phyloP scores from a whole-genome alignment of 2,888 invertebrate species.

The Scrobipalpa atriplicella region DNA sequence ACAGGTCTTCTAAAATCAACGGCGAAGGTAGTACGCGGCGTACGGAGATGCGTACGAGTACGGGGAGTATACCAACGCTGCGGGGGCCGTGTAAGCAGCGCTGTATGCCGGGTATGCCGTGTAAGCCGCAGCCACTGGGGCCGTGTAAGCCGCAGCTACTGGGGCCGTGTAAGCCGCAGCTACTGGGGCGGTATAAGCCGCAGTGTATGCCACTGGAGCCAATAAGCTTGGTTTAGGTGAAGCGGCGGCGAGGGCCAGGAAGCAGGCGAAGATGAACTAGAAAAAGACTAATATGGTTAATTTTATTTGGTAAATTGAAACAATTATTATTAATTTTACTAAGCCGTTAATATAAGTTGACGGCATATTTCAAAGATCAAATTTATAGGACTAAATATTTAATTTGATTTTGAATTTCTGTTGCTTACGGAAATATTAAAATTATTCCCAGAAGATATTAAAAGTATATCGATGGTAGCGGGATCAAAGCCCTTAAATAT shows the following conservation, averaged over 20 bases:
- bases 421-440: no score
- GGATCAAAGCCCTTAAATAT: neutral
- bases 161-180: conserved; percentile 55
- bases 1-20: conserved; percentile 34
- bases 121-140: conserved; percentile 41
- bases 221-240: conserved; percentile 42
- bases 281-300: conserved; percentile 38
- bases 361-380: neutral
- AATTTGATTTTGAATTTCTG: no score
- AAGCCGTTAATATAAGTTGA: no score
- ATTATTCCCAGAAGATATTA: neutral
- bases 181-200: conserved; percentile 46
- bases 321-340: no score
- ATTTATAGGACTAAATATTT: no score
- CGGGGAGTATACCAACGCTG: conserved; percentile 50
- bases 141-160: conserved; percentile 43
- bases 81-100: conserved; percentile 52
- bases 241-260: conserved; percentile 60
- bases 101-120: conserved; percentile 36
- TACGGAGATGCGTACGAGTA: conserved; percentile 44
- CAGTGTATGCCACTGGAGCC: conserved; percentile 35
- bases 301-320: no score
- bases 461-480: neutral
- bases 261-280: conserved; percentile 63
- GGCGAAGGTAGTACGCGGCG: conserved; percentile 50